Evolutionary conservation across 1,140 invertebrate species (phyloP), one percentile per base, ranked within the genome.

Genomic region (Panulirus ornatus): DNA sequence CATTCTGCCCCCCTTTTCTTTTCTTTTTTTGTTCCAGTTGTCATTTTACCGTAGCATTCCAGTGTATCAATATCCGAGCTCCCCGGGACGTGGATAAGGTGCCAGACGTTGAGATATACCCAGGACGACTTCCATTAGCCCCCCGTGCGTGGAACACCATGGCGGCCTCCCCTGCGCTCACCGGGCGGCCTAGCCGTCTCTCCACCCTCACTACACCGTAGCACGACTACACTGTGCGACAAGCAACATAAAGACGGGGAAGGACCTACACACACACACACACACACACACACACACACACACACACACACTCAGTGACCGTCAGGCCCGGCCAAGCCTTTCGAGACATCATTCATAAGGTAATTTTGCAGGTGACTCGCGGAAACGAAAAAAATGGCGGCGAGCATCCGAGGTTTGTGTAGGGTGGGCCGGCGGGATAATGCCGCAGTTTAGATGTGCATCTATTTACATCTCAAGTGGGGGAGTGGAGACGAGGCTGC

Each of bases 391-490:
- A 81, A 81, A 79, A 16, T 51, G 44, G 30, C 47, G n/a, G 3
- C 16, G 47, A 36, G 63, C 38, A 40, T 63, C 36, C 19, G 11
- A 66, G 63, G 58, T 47, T 63, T 44, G 83, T 85, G 63, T 44
- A 47, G 82, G 54, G 70, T 36, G 70, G 44, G 14, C 30, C 38
- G 19, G 82, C 14, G 27, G 40, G 66, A 51, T 85, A 75, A 85
- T 71, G 71, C 70, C 66, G 66, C 66, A 47, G 63, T 85, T 85
- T 71, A 70, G 42, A 85, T 85, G 83, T 85, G 83, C 83, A 85
- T 85, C 83, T 85, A 85, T 85, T 85, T 85, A 85, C 83, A 85
- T 85, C 83, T 40, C 66, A 71, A 85, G 83, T 85, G 63, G 83
- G 47, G n/a, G 30, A 51, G 83, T 2, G 58, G 42, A 71, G 44